These are phyloP conservation scores for Crocallis elinguaria DNA, from an alignment of 2,888 invertebrate genomes.

Conservation along the genomic window DNA sequence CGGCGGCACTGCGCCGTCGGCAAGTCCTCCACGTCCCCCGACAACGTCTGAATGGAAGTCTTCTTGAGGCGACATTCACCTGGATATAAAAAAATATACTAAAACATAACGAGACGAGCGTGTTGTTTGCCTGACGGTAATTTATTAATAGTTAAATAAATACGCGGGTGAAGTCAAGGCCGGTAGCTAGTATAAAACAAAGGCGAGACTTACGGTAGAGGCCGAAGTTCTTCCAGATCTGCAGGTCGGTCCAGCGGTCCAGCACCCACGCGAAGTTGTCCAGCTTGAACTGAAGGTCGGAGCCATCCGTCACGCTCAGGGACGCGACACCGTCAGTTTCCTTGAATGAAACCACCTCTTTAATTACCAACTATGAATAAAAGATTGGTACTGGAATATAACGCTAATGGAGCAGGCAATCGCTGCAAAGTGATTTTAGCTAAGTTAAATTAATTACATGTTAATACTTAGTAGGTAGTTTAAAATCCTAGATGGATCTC, in stretches of 20 bases:
- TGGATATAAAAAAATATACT: conserved; percentile 24
- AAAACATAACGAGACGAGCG: no score
- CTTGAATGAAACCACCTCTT: no score
- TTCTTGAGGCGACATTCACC: conserved; percentile 53
- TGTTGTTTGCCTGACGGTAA: no score
- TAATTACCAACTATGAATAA: no score
- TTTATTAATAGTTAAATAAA: not conserved
- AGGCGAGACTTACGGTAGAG: conserved; percentile 61
- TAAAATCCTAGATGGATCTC: no score
- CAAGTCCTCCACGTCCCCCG: conserved; percentile 42
- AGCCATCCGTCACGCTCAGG: conserved; percentile 54
- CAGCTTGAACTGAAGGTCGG: conserved; percentile 61
- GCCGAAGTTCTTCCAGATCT: conserved; percentile 67
- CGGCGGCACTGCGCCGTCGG: conserved; percentile 37
- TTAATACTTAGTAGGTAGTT: no score
- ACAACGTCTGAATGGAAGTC: conserved; percentile 46
- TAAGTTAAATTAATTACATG: no score
- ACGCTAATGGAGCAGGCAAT: no score
- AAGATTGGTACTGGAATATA: no score
- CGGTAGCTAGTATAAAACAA: not conserved
- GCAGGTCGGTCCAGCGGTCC: conserved; percentile 70
- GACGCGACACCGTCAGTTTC: conserved; percentile 62
- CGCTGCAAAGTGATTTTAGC: no score
- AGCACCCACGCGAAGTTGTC: conserved; percentile 68
- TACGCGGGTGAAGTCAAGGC: not conserved